A percentile compares a stretch with the other conserved stretches of the same genome.
Conservation (phyloP, 2,113 vertebrate genomes). For the Tor tambroides region DNA sequence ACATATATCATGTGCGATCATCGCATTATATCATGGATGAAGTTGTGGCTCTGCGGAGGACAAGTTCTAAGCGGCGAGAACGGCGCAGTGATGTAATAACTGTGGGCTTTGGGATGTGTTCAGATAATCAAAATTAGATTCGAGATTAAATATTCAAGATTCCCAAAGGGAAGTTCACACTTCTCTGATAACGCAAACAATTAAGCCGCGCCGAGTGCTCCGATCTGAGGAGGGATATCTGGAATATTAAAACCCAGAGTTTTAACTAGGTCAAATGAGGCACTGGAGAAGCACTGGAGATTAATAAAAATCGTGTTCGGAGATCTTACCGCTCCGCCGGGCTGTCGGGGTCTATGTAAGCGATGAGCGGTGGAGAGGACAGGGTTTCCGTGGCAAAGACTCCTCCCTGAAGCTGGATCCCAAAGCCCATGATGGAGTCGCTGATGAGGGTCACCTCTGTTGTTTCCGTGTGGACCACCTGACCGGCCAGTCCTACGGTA, state of each 20-base stretch:
- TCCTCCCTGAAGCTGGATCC: conserved; percentile 96
- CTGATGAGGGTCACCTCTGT: conserved; percentile 91
- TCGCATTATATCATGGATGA: conserved; percentile 40
- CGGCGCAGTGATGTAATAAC: conserved; percentile 31
- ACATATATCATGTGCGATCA: conserved; percentile 43
- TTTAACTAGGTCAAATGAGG: conserved; percentile 33
- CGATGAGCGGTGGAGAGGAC: conserved; percentile 96
- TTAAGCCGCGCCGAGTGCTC: conserved; percentile 18
- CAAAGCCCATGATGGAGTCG: conserved; percentile 92
- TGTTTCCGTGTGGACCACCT: conserved; percentile 98
- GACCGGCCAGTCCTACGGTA: conserved; percentile 93
- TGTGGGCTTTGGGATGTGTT: conserved; percentile 25
- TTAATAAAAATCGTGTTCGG: background rate
- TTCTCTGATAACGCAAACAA: conserved; percentile 50
- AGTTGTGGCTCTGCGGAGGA: conserved; percentile 5
- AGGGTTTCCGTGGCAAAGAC: conserved; percentile 97
- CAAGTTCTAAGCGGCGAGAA: conserved; percentile 30
- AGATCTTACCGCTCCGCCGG: conserved; percentile 90
- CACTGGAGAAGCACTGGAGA: background rate
- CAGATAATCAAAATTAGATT: conserved; percentile 52
- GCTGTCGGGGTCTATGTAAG: conserved; percentile 96
- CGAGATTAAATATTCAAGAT: conserved; percentile 48
- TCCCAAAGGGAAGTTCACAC: conserved; percentile 34
- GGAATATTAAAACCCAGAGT: background rate
- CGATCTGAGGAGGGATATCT: background rate